A percentile compares a stretch with the other conserved stretches of the same genome.
Conservation (phyloP, 92 coral and sea anemone species). For the Zoanthus gigantus region DNA sequence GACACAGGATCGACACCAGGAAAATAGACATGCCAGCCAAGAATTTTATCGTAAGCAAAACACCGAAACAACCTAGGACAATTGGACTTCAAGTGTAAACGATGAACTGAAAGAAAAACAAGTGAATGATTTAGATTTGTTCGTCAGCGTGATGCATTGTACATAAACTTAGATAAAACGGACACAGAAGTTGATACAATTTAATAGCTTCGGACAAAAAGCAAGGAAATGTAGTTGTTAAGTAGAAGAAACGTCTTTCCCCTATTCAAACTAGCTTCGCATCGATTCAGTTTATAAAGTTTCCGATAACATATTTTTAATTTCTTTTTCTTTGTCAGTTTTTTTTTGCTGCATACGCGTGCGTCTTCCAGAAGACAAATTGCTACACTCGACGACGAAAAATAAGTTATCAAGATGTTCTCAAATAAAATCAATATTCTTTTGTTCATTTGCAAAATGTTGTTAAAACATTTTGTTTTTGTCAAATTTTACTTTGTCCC, state of each 20-base stretch:
- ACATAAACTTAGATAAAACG: not conserved
- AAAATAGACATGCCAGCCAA: not conserved
- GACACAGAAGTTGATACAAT: not conserved
- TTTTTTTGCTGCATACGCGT: no score
- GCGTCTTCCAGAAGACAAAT: no score
- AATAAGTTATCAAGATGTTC: no score
- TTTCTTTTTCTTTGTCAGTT: no score
- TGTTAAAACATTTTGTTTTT: no score
- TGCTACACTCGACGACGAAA: no score
- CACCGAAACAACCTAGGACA: not conserved
- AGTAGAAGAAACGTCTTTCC: not conserved
- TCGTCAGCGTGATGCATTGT: not conserved
- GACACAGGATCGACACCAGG: not conserved
- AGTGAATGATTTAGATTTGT: not conserved
- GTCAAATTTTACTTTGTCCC: no score
- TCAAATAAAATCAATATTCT: no score
- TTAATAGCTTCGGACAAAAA: not conserved
- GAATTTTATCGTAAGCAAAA: not conserved
- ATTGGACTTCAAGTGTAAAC: not conserved
- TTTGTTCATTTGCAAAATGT: no score
- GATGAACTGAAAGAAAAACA: not conserved
- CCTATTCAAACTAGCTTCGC: not conserved
- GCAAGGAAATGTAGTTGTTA: not conserved
- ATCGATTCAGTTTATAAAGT: not conserved
- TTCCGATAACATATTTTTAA: no score